Base-by-base conservation (phyloP, 2,888 invertebrate genomes). In the Drosophila kanekoi region DNA sequence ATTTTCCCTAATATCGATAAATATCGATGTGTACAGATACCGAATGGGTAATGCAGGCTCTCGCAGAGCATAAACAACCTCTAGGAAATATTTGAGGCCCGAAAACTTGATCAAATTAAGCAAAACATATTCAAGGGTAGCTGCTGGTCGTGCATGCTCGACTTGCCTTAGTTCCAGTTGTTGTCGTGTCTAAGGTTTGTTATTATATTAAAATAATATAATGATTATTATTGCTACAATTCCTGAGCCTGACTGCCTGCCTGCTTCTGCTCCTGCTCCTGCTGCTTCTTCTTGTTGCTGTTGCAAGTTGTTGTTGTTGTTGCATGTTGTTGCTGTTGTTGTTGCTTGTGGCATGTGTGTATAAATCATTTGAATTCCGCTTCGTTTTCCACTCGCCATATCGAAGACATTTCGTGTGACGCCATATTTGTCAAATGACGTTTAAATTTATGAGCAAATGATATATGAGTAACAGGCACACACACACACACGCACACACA, bases 401-500 rank as follows among this genome's bases (percentile, higher is more conserved):
- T 67, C 41, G 78, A 72, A 75, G 72, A 69, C 82, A 85, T 81
- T 85, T 81, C 73, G 77, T 79, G 66, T 81, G 79, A 82, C 83
- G 86, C 77, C 77, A 79, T 79, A 82, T 82, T 86, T 82, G 77
- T 86, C 83, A 82, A 86, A 82, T 79, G 80, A 86, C 86, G 80
- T 86, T 86, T 82, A 82, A 82, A 86, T 79, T 84, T 79, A 86
- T 77, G 81, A 60, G 43, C 69, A 70, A 72, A 79, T 85, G 82
- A 79, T 72, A 79, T 74, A 81, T 85, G 77, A 79, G 77, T 72
- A 72, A 70, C 65, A 74, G 32, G 18, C 52, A 59, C 33, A 41
- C 51, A 61, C 33, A 56, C 33, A 41, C 51, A 58, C 35, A 57
- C 33, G 18, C 64, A 13, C 49, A 8, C 33, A 13, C 32, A 37